Conservation (phyloP, 1,140 invertebrate species). For the Homalodisca vitripennis region DNA sequence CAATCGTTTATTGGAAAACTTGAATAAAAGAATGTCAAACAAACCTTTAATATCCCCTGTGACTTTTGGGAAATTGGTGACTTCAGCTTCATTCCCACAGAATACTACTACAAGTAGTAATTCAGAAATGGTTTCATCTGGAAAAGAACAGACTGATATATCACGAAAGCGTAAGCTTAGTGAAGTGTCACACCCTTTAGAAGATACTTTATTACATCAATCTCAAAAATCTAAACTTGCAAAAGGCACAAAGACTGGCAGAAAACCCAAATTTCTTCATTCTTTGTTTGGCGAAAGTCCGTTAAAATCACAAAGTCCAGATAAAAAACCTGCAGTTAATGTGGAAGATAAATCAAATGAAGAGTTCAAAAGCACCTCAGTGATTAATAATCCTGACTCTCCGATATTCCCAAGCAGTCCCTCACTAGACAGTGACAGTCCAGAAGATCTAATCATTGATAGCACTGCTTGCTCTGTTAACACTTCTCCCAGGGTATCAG, state of each 20-base stretch:
- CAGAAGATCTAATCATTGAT: neutral
- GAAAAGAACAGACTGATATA: neutral
- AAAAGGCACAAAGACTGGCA: neutral
- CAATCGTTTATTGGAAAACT: too few relatives aligned
- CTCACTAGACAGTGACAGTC: neutral
- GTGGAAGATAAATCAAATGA: neutral
- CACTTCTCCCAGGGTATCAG: neutral
- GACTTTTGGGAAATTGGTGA: neutral
- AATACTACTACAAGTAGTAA: neutral
- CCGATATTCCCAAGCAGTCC: neutral
- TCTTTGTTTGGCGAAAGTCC: conserved; percentile 5
- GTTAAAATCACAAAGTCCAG: neutral
- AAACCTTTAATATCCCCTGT: neutral
- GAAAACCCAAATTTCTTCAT: neutral
- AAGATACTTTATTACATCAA: neutral
- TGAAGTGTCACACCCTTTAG: neutral
- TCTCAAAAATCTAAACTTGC: neutral
- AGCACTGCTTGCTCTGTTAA: neutral
- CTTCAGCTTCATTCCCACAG: too few relatives aligned
- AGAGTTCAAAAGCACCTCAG: neutral
- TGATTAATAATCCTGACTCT: neutral
- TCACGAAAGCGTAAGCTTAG: neutral
- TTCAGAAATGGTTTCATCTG: neutral
- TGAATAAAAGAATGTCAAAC: neutral
- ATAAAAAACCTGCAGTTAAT: neutral